Percentiles rank a stretch among this genome's conserved stretches.
These are phyloP conservation scores for Spialia ferax DNA, from an alignment of 2,888 invertebrate genomes.

Conservation along the genomic window DNA sequence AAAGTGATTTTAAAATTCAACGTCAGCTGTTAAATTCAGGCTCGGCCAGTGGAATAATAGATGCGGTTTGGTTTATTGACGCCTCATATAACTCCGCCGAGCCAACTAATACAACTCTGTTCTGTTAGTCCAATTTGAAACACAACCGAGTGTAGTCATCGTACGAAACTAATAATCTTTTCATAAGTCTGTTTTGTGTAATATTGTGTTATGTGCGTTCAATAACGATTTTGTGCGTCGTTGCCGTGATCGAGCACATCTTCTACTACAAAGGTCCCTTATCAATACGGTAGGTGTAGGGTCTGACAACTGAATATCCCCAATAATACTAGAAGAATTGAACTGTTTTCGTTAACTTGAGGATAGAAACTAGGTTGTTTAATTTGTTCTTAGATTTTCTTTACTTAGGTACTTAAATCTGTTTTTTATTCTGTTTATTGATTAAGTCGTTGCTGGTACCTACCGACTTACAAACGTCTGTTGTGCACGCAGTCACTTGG, in stretches of 20 bases:
- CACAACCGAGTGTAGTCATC: slow-evolving; percentile 77
- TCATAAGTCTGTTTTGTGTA: neutral
- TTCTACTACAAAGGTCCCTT: neutral
- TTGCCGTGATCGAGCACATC: neutral
- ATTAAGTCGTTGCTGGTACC: too few species aligned
- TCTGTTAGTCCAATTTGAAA: slow-evolving; percentile 82
- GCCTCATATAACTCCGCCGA: slow-evolving; percentile 80
- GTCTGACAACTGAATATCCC: too few species aligned
- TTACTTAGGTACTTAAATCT: too few species aligned
- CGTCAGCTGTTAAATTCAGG: slow-evolving; percentile 73
- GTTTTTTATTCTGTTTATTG: too few species aligned
- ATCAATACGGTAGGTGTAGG: neutral
- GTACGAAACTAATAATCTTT: slow-evolving; percentile 42
- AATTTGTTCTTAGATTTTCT: too few species aligned
- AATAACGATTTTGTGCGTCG: neutral
- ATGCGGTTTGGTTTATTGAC: slow-evolving; percentile 83
- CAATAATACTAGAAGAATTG: too few species aligned
- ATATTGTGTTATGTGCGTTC: neutral
- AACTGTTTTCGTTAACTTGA: too few species aligned
- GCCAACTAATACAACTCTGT: slow-evolving; percentile 56
- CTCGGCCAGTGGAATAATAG: slow-evolving; percentile 73
- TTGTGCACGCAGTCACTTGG: too few species aligned
- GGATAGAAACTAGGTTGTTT: too few species aligned
- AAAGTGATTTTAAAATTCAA: slow-evolving; percentile 78
- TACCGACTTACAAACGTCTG: too few species aligned